Evolutionary conservation across 1,140 invertebrate genomes (phyloP).

Genomic region (Acromyrmex heyeri): DNA sequence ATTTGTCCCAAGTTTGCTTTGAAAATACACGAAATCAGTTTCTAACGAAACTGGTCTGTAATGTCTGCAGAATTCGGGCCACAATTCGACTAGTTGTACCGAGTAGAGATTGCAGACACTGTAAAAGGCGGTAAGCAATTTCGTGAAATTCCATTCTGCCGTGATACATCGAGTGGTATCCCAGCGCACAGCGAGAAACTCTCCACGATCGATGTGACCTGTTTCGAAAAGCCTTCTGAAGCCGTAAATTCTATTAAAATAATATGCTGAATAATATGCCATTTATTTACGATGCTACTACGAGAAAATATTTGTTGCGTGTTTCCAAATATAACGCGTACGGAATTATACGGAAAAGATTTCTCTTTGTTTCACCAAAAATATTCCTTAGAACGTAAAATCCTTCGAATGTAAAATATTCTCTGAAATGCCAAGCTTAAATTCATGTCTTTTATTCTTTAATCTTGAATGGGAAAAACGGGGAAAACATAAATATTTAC

Average conservation of each 20-base stretch:
- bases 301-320: slow-evolving; percentile 22
- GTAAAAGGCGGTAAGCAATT: slow-evolving; percentile 61
- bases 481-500: background rate
- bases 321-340: slow-evolving; percentile 4
- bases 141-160: slow-evolving; percentile 49
- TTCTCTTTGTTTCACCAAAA: slow-evolving; percentile 2
- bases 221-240: slow-evolving; percentile 37
- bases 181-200: slow-evolving; percentile 4
- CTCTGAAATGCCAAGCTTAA: background rate
- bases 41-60: slow-evolving; percentile 26
- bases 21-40: slow-evolving; percentile 20
- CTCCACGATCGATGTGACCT: slow-evolving; percentile 47
- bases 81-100: slow-evolving; percentile 49
- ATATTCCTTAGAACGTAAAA: background rate
- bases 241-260: slow-evolving; percentile 54
- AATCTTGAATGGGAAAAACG: background rate
- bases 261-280: slow-evolving; percentile 29
- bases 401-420: background rate
- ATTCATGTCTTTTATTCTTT: background rate
- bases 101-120: slow-evolving; percentile 36
- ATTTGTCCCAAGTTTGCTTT: slow-evolving; percentile 47
- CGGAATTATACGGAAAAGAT: background rate
- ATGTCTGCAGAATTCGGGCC: slow-evolving; percentile 48
- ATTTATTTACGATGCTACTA: slow-evolving; percentile 28
- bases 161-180: slow-evolving; percentile 35